phyloP scores from a whole-genome alignment of 2,113 vertebrate genomes.

The Hippocampus mohnikei region DNA sequence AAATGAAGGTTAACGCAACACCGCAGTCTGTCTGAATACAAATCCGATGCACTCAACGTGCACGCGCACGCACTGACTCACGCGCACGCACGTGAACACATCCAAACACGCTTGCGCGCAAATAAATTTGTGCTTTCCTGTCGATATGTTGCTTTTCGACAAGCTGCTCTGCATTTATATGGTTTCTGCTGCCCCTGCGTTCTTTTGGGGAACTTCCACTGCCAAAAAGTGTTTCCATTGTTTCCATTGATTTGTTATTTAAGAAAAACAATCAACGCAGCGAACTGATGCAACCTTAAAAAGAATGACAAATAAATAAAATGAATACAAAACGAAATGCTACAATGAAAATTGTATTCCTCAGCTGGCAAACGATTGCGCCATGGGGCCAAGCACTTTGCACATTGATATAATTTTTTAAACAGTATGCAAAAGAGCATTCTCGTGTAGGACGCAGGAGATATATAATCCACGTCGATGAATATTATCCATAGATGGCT shows the following conservation, averaged over 20 bases:
- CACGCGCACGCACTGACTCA: neutral
- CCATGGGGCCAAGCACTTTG: too few relatives aligned
- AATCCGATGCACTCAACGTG: constrained; percentile 15
- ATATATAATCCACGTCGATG: neutral
- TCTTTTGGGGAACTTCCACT: constrained; percentile 31
- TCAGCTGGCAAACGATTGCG: too few relatives aligned
- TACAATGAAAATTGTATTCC: too few relatives aligned
- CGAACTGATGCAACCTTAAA: neutral
- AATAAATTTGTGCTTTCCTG: neutral
- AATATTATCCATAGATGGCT: constrained; percentile 2
- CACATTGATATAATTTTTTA: neutral
- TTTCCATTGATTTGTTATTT: neutral
- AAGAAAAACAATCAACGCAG: neutral
- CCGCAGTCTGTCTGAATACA: constrained; percentile 13
- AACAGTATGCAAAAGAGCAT: neutral
- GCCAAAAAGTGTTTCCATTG: constrained; percentile 10
- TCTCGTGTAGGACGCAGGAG: neutral
- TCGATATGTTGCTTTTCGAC: constrained; percentile 28
- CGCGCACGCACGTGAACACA: constrained; percentile 5
- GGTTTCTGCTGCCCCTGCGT: constrained; percentile 49
- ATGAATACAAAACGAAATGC: too few relatives aligned
- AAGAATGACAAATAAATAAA: too few relatives aligned
- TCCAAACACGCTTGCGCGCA: too few relatives aligned
- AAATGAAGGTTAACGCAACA: constrained; percentile 52
- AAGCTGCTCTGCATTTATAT: constrained; percentile 66